Evolutionary conservation across 2,888 invertebrate species (phyloP).

Genomic region (Macaria liturata): DNA sequence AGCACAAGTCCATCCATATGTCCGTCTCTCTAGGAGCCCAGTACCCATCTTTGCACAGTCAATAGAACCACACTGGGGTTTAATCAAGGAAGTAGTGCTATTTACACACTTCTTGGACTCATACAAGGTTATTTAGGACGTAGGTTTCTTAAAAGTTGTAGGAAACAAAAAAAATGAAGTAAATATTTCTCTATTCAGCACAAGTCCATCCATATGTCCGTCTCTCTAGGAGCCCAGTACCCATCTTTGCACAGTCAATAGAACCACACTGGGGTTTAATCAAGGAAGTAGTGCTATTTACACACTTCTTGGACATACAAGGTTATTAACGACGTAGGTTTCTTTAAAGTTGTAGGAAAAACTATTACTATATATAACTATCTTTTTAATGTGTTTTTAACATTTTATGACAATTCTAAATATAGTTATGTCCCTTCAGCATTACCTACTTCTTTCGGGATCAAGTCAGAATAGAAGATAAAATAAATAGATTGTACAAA

Average conservation of each 20-base stretch:
- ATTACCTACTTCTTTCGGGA: too few species aligned
- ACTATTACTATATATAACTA: too few species aligned
- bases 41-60: constrained; percentile 42
- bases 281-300: constrained; percentile 42
- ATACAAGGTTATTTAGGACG: too few species aligned
- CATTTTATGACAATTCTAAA: too few species aligned
- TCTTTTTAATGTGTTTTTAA: too few species aligned
- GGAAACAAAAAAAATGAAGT: too few species aligned
- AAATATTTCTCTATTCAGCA: constrained; percentile 23
- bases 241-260: constrained; percentile 55
- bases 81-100: constrained; percentile 52
- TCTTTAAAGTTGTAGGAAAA: too few species aligned
- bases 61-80: constrained; percentile 56
- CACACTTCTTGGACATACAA: constrained; percentile 10
- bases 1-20: constrained; percentile 48
- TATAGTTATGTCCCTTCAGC: too few species aligned
- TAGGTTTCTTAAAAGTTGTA: too few species aligned
- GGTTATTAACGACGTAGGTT: too few species aligned
- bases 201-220: constrained; percentile 53
- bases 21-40: constrained; percentile 40
- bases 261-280: constrained; percentile 54
- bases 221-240: constrained; percentile 15
- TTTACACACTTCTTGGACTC: constrained; percentile 17
- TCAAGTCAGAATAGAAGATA: too few species aligned
- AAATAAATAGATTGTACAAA: too few species aligned